Evolutionary conservation across 2,888 invertebrate species (phyloP), one percentile per base, ranked within the genome.

Genomic region (Drosophila rubida): DNA sequence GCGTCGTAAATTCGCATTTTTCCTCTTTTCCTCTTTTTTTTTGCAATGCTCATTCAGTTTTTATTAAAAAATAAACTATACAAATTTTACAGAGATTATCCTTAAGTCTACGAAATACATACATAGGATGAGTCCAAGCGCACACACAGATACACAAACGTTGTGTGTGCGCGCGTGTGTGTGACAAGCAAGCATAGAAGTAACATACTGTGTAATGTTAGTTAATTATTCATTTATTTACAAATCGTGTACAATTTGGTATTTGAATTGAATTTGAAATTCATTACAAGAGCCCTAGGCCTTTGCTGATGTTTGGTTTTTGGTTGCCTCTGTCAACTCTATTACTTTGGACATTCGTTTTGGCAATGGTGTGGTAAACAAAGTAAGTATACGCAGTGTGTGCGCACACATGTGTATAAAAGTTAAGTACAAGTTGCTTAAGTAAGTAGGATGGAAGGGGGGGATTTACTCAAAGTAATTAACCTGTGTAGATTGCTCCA

Each of bases 1-100:
- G 22, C 48, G 48, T 86, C 87, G 86, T 86, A 86, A 82, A 82
- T 53, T 32, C 32, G 27, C 8, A 9, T 27, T 27, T 27, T 27
- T 3, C 9, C 11, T 27, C 9, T 27, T 27, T 27, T 3, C 9
- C 11, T 27, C 9, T 9, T 27, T 27, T 32, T 82, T 75, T 73
- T 65, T 41, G 64, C 42, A 63, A 75, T 74, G 69, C 60, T 61
- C 65, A 69, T 85, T 87, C 39, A 32, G 65, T 25, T 70, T 78
- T 76, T 76, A 75, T 76, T 76, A 82, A 87, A 82, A 86, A 82
- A 88, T 77, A 86, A 86, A 87, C 83, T 86, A 80, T 87, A 82
- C 86, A 87, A 87, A 87, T 88, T 87, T 86, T 74, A 88, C 83
- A 77, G 63, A 86, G 73, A 83, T 87, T 87, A 89, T 81, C 62